These are phyloP conservation scores for Oenanthe oenanthe DNA, from an alignment of 2,113 vertebrate species.

Conservation along the genomic window DNA sequence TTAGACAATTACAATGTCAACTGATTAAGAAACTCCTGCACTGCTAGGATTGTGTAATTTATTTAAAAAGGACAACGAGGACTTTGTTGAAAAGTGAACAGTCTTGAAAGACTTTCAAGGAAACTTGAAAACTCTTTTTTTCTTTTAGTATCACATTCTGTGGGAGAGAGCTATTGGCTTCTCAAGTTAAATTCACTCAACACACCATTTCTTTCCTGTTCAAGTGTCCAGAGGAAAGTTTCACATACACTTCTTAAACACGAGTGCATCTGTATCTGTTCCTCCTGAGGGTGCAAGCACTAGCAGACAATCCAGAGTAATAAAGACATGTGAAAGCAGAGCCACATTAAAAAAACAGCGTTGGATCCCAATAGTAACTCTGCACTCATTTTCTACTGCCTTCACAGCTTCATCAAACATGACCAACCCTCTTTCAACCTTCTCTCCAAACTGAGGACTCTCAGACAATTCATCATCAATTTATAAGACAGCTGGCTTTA, in stretches of 20 bases:
- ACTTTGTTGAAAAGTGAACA: neutral
- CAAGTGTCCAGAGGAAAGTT: neutral
- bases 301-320: neutral
- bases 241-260: neutral
- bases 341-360: neutral
- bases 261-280: neutral
- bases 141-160: neutral
- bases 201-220: neutral
- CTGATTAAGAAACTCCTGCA: slow-evolving; percentile 15
- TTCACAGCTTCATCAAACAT: neutral
- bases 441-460: neutral
- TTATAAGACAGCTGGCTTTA: neutral
- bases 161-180: neutral
- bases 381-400: neutral
- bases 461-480: neutral
- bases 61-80: neutral
- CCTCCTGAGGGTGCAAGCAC: neutral
- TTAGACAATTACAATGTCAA: slow-evolving; percentile 27
- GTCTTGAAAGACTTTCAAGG: neutral
- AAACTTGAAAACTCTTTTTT: neutral
- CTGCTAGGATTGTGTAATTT: neutral
- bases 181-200: neutral
- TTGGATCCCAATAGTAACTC: neutral
- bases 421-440: neutral
- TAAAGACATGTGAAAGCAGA: neutral